These are phyloP conservation scores for Altica lythri DNA, from an alignment of 2,888 invertebrate genomes.

Conservation along the genomic window DNA sequence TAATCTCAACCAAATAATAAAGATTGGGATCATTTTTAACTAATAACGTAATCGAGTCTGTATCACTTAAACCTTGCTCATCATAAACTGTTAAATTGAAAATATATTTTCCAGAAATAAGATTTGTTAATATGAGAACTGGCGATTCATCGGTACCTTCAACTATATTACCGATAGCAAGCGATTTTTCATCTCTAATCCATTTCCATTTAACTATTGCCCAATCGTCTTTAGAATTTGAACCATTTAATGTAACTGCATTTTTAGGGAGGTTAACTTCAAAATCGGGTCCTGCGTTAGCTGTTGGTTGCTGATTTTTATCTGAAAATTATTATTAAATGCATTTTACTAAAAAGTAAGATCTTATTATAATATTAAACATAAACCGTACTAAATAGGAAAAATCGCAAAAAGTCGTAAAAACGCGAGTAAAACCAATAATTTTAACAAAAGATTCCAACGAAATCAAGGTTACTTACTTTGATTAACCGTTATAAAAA, in stretches of 20 bases:
- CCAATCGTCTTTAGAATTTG: constrained; percentile 84
- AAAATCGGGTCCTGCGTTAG: constrained; percentile 86
- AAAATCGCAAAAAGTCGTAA: too few species aligned
- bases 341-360: background rate
- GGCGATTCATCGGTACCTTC: constrained; percentile 72
- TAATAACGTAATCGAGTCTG: constrained; percentile 82
- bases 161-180: constrained; percentile 84
- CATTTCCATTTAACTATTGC: constrained; percentile 83
- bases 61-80: constrained; percentile 82
- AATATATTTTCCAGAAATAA: constrained; percentile 85
- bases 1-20: constrained; percentile 79
- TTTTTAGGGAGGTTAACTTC: constrained; percentile 75
- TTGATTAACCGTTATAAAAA: constrained; percentile 80
- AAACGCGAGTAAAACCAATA: too few species aligned
- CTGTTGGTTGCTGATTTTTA: constrained; percentile 86
- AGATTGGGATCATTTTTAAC: constrained; percentile 79
- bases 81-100: constrained; percentile 90
- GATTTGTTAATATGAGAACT: constrained; percentile 78
- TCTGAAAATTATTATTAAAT: constrained; percentile 61
- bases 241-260: constrained; percentile 81
- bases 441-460: too few species aligned
- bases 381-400: too few species aligned
- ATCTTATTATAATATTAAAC: too few species aligned
- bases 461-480: too few species aligned
- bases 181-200: constrained; percentile 74